These are phyloP conservation scores for Conger conger DNA, from an alignment of 2,113 vertebrate species.

Conservation along the genomic window DNA sequence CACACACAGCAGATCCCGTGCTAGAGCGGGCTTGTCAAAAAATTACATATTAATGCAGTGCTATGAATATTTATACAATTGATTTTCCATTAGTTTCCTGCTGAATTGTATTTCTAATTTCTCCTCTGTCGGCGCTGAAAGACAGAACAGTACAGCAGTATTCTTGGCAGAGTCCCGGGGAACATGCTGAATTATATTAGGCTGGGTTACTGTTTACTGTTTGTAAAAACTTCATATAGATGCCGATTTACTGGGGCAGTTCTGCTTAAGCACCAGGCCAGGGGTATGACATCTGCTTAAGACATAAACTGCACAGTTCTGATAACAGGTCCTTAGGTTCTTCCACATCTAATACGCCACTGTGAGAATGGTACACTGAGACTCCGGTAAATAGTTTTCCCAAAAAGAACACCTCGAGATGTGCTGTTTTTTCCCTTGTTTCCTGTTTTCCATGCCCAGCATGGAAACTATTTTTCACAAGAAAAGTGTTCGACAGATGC, in stretches of 20 bases:
- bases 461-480: constrained; percentile 6
- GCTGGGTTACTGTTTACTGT: not conserved
- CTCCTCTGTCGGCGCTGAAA: not conserved
- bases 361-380: constrained; percentile 32
- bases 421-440: constrained; percentile 50
- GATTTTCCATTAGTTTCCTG: not conserved
- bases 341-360: no score
- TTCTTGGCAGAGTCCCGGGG: not conserved
- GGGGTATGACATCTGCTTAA: not conserved
- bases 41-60: not conserved
- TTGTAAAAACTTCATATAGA: not conserved
- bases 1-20: no score
- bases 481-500: not conserved
- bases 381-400: constrained; percentile 29
- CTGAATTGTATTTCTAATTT: not conserved
- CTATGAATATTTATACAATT: not conserved
- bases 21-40: not conserved
- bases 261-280: no score
- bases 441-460: constrained; percentile 54
- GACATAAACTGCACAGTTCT: not conserved
- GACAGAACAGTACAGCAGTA: not conserved
- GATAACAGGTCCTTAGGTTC: not conserved
- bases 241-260: not conserved
- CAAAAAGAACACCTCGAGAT: constrained; percentile 15
- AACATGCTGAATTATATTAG: not conserved